A percentile compares a stretch with the other conserved stretches of the same genome.
These are phyloP conservation scores for Chymomyza fuscimana DNA, from an alignment of 2,888 invertebrate genomes.

Conservation along the genomic window DNA sequence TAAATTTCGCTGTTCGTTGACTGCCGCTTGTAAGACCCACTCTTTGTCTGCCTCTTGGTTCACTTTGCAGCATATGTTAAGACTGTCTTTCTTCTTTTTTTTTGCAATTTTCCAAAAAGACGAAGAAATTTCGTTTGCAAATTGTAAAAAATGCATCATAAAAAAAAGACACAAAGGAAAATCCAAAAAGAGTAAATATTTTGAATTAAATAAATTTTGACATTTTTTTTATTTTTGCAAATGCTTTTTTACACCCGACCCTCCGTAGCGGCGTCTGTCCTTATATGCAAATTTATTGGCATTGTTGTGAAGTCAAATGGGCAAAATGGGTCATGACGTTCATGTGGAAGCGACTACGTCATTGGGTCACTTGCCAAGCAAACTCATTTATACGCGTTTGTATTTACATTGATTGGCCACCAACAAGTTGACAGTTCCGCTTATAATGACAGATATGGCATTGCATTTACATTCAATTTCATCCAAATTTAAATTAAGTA, in stretches of 20 bases:
- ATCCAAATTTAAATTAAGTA: background rate
- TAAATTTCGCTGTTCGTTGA: slow-evolving; percentile 58
- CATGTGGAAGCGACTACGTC: slow-evolving; percentile 9
- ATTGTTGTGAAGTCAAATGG: slow-evolving; percentile 37
- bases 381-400: slow-evolving; percentile 32
- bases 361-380: slow-evolving; percentile 9
- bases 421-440: slow-evolving; percentile 5
- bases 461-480: slow-evolving; percentile 5
- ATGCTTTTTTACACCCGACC: slow-evolving; percentile 37
- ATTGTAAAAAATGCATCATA: slow-evolving; percentile 48
- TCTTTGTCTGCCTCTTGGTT: background rate
- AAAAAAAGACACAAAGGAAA: slow-evolving; percentile 18
- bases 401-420: slow-evolving; percentile 36
- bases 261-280: slow-evolving; percentile 40
- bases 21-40: slow-evolving; percentile 16
- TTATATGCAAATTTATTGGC: slow-evolving; percentile 72
- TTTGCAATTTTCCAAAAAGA: background rate
- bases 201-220: slow-evolving; percentile 53
- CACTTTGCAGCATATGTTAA: background rate
- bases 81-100: background rate
- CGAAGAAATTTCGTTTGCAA: background rate
- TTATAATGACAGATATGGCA: slow-evolving; percentile 20
- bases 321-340: slow-evolving; percentile 50
- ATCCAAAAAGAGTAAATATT: slow-evolving; percentile 36
- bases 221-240: slow-evolving; percentile 49